Base-by-base conservation (phyloP, 1,140 invertebrate genomes). In the Gonioctena quinquepunctata region DNA sequence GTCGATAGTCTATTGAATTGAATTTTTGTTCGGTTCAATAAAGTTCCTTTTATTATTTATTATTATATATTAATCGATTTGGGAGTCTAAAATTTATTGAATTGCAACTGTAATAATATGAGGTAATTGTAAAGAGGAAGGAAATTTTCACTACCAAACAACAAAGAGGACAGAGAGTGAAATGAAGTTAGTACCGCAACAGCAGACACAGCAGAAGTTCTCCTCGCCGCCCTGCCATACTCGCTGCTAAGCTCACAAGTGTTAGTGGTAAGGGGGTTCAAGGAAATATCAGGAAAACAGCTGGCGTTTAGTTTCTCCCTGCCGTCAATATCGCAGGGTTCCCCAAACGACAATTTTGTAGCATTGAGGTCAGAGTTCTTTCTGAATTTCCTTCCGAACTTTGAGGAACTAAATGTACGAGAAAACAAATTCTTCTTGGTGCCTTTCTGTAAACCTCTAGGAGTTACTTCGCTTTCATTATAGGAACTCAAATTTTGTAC, bases 151-250 rank as follows among this genome's bases (percentile, higher is more conserved):
- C 22, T 22, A 23, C 21, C 18, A 49, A 27, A 60, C 22, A 60
- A 60, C 57, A 60, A 64, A 64, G n/a, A 64, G 16, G 19, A 26
- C 28, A 48, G 8, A 74, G 21, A 66, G 49, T 76, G 71, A 77
- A 74, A 79, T 77, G 75, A 79, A 81, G 81, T 82, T 82, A 82
- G 81, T 82, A 82, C 81, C 81, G 75, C 75, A 76, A 75, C 63
- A 77, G 78, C 70, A 77, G 76, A 75, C 74, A 75, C 59, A 75
- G 74, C 63, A 76, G 75, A 75, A 27, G 66, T 72, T 65, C 65
- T 73, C 70, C 75, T 72, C 68, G 76, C 71, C 64, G 73, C 75
- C 71, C 49, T 70, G 56, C 68, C 62, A 28, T 52, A 26, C 65
- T 68, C 76, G 71, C 75, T 75, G 67, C 59, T 72, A 69, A 72